Conservation (phyloP, 2,888 invertebrate species). For the Amiota communis region DNA sequence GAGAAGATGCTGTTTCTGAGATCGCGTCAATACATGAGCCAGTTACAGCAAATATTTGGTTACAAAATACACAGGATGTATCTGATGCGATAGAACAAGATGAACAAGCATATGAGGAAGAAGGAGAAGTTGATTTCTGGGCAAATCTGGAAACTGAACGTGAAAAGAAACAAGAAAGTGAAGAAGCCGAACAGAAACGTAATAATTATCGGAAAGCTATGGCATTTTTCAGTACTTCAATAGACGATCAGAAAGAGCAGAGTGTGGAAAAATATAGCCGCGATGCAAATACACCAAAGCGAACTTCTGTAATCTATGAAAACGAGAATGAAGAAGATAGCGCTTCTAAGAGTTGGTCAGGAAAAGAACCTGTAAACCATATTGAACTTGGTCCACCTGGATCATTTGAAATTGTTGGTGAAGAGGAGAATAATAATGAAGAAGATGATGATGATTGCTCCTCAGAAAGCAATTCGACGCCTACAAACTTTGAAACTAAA, state of each 20-base stretch:
- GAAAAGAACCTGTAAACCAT: conserved; percentile 29
- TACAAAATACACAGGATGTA: conserved; percentile 34
- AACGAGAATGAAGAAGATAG: conserved; percentile 36
- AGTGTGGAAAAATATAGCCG: conserved; percentile 38
- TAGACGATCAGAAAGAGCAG: conserved; percentile 64
- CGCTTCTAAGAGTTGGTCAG: background rate
- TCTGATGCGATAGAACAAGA: conserved; percentile 41
- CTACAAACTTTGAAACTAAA: conserved; percentile 56
- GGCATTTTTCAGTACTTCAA: conserved; percentile 69
- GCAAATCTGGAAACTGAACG: conserved; percentile 53
- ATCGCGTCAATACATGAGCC: conserved; percentile 60
- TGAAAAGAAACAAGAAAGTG: conserved; percentile 41
- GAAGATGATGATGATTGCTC: conserved; percentile 24
- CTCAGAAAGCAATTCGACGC: conserved; percentile 50
- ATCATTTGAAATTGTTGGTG: conserved; percentile 49
- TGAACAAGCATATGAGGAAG: conserved; percentile 30
- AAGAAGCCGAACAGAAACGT: conserved; percentile 66
- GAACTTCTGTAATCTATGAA: conserved; percentile 48
- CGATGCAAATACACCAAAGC: conserved; percentile 40
- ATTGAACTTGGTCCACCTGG: conserved; percentile 50
- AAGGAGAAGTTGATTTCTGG: conserved; percentile 58
- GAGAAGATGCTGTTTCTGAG: background rate
- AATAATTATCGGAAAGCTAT: conserved; percentile 70
- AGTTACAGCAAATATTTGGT: conserved; percentile 53
- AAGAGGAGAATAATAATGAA: conserved; percentile 36